Base-by-base conservation (phyloP, 2,888 invertebrate species). In the Drosophila neotestacea region DNA sequence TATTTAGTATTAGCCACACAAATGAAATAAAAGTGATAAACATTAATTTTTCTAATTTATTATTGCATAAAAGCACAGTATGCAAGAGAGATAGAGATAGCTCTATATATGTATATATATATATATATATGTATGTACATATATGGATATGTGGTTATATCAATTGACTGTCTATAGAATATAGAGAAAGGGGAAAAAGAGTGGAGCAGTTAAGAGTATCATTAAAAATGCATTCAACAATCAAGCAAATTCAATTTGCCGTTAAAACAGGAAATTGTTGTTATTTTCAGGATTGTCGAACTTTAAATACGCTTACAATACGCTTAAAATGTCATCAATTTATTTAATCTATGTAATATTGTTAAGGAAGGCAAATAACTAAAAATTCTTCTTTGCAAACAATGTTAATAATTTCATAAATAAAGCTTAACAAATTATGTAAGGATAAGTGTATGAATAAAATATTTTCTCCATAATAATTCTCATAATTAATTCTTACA, bases 41-140 rank as follows among this genome's bases (percentile, higher is more conserved):
- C 79, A 75, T 71, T 73, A 70, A 72, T 81, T 81, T 87, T 62
- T 84, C 75, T 84, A 70, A 84, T 82, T 82, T 83, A 83, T 82
- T 55, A 75, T 62, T 65, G 63, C 75, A 41, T 60, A 59, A 46
- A 13, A 48, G 28, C 47, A 36, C 32, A 34, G 13, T 5, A n/a
- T 27, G 34, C 22, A 6, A 13, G 41, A 3, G 27, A 46, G 28
- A 34, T 3, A 44, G 9, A n/a, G 28, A 13, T 9, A 10, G 5
- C 16, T 6, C 36, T 36, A 30, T 13, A 30, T 30, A 32, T 36
- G 11, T 34, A 30, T 6, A 5, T 30, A 30, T 30, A 41, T 13
- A 27, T 30, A 32, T 36, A 16, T 34, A 30, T 6, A 4, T 30
- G 4, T 30, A 30, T 30, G 30, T 30, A 32, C 0, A 41, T n/a